Evolutionary conservation across 2,797 vertebrate genomes (phyloP).

Genomic region (Apogon hyalosoma): DNA sequence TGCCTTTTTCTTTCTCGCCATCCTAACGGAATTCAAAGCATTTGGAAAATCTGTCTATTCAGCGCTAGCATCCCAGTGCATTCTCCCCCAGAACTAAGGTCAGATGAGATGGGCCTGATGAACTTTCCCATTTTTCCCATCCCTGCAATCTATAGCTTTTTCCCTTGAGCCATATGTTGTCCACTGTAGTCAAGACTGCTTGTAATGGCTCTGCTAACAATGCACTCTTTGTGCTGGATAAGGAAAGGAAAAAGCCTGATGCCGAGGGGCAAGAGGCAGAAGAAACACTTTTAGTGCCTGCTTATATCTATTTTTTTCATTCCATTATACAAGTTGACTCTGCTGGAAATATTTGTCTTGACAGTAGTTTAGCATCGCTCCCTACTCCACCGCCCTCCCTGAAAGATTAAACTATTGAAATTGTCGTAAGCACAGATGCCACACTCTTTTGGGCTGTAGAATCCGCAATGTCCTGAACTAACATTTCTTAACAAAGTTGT

Average conservation of each 20-base stretch:
- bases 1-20: conserved; percentile 79
- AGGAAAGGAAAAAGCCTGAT: conserved; percentile 91
- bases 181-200: conserved; percentile 87
- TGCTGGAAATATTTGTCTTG: conserved; percentile 92
- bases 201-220: conserved; percentile 96
- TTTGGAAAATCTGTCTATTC: conserved; percentile 99
- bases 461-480: conserved; percentile 51
- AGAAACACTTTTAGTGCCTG: conserved; percentile 88
- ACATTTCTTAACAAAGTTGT: conserved; percentile 61
- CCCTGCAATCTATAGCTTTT: conserved; percentile 91
- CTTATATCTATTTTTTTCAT: conserved; percentile 72
- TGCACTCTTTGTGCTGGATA: conserved; percentile 95
- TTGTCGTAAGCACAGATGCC: conserved; percentile 84
- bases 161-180: conserved; percentile 91
- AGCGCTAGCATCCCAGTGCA: conserved; percentile 85
- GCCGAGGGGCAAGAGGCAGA: conserved; percentile 84
- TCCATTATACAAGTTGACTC: conserved; percentile 88
- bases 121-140: conserved; percentile 84
- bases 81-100: conserved; percentile 87
- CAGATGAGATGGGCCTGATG: conserved; percentile 93
- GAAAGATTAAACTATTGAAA: conserved; percentile 87
- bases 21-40: conserved; percentile 98
- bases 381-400: conserved; percentile 64
- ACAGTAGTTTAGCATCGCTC: conserved; percentile 88
- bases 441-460: conserved; percentile 55